phyloP scores from a whole-genome alignment of 2,888 invertebrate genomes.

The Hirtodrosophila histrioides region DNA sequence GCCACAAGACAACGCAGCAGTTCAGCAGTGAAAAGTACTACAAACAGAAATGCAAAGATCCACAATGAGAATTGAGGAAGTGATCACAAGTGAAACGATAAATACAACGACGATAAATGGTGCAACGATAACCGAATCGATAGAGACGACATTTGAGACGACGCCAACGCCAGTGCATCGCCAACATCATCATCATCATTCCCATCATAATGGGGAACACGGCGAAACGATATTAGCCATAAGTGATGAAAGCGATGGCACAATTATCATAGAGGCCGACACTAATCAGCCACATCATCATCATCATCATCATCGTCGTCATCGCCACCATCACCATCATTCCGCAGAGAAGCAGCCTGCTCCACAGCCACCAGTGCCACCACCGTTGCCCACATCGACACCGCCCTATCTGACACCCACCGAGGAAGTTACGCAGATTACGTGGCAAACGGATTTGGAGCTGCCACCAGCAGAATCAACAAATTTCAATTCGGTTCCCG shows the following conservation, averaged over 20 bases:
- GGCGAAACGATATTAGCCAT: conserved; percentile 27
- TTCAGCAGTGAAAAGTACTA: not conserved
- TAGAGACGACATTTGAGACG: conserved; percentile 28
- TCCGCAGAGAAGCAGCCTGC: conserved; percentile 22
- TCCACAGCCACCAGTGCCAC: conserved; percentile 47
- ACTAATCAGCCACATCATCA: conserved; percentile 13
- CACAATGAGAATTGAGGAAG: conserved; percentile 58
- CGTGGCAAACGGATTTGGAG: conserved; percentile 30
- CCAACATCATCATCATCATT: conserved; percentile 35
- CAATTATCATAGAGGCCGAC: conserved; percentile 28
- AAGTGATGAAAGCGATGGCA: conserved; percentile 37
- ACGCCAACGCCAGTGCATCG: conserved; percentile 31
- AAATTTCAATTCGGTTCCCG: not conserved
- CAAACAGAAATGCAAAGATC: conserved; percentile 22
- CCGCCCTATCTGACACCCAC: conserved; percentile 59
- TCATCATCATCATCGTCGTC: conserved; percentile 7
- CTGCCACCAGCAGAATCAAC: not conserved
- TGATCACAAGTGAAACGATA: conserved; percentile 41
- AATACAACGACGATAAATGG: conserved; percentile 31
- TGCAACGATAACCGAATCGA: conserved; percentile 46
- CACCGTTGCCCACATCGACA: conserved; percentile 54
- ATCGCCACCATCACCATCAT: conserved; percentile 40
- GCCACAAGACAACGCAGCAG: conserved; percentile 33
- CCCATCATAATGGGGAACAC: conserved; percentile 37
- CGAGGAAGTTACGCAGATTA: conserved; percentile 35